These are phyloP conservation scores for Anthoscopus minutus DNA, from an alignment of 2,113 vertebrate species.

Conservation along the genomic window DNA sequence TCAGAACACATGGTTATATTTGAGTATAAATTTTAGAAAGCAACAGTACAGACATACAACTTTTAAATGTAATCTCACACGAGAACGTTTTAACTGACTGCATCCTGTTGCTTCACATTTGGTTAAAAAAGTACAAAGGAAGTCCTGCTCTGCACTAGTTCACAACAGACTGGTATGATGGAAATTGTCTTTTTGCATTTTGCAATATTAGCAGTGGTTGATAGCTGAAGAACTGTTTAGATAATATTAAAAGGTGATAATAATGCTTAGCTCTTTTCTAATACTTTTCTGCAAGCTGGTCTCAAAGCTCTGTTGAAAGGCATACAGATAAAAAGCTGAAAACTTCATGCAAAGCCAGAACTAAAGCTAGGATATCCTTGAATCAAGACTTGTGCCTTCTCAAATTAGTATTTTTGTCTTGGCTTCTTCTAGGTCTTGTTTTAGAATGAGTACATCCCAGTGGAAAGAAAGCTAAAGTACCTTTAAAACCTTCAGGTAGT, in stretches of 20 bases:
- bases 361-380: not conserved
- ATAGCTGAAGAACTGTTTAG: not conserved
- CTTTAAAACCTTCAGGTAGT: not conserved
- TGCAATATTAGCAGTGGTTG: not conserved
- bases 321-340: not conserved
- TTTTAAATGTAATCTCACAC: not conserved
- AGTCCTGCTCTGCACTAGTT: not conserved
- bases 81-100: not conserved
- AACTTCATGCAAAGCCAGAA: not conserved
- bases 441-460: not conserved
- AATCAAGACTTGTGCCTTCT: not conserved
- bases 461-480: not conserved
- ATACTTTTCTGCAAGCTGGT: not conserved
- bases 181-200: not conserved
- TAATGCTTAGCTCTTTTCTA: not conserved
- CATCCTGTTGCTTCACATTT: constrained; percentile 31
- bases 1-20: not conserved
- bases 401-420: not conserved
- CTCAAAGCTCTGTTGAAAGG: not conserved
- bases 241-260: not conserved
- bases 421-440: not conserved
- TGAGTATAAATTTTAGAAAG: not conserved
- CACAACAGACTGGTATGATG: not conserved
- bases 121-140: not conserved
- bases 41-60: not conserved